Percentiles rank a stretch among this genome's conserved stretches.
phyloP scores from a whole-genome alignment of 2,888 invertebrate species.

The Cephonodes hylas region DNA sequence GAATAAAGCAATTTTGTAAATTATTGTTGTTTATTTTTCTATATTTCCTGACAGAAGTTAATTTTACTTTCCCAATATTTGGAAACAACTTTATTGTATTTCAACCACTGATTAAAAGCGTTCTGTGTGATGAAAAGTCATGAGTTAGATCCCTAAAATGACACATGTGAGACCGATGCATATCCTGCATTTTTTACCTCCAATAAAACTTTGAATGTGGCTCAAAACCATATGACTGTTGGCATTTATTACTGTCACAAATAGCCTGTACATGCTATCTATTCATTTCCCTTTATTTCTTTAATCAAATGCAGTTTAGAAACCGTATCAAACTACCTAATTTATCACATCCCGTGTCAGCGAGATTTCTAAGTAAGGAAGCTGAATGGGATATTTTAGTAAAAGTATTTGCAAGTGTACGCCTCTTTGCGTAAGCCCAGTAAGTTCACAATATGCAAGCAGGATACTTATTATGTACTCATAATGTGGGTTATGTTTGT shows the following conservation, averaged over 20 bases:
- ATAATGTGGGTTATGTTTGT: background rate
- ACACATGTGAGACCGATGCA: too few relatives aligned
- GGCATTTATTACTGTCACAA: too few relatives aligned
- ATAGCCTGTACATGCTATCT: background rate
- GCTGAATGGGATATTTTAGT: conserved; percentile 12
- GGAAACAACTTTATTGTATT: too few relatives aligned
- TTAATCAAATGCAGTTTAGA: background rate
- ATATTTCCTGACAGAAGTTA: too few relatives aligned
- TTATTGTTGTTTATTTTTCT: background rate
- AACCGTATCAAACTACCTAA: background rate
- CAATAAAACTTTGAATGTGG: too few relatives aligned
- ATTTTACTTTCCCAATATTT: too few relatives aligned
- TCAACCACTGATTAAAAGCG: too few relatives aligned
- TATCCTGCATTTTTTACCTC: too few relatives aligned
- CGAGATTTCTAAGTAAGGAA: conserved; percentile 9
- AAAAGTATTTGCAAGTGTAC: background rate
- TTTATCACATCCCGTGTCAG: background rate
- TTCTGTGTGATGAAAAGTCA: too few relatives aligned
- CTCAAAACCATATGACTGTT: too few relatives aligned
- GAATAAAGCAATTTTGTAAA: background rate
- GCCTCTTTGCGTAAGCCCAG: conserved; percentile 6
- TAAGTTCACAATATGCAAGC: conserved; percentile 5
- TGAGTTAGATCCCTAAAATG: too few relatives aligned
- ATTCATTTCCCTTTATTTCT: background rate
- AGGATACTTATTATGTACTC: background rate